These are phyloP conservation scores for Cecropterus lyciades DNA, from an alignment of 1,140 invertebrate genomes.

Conservation along the genomic window DNA sequence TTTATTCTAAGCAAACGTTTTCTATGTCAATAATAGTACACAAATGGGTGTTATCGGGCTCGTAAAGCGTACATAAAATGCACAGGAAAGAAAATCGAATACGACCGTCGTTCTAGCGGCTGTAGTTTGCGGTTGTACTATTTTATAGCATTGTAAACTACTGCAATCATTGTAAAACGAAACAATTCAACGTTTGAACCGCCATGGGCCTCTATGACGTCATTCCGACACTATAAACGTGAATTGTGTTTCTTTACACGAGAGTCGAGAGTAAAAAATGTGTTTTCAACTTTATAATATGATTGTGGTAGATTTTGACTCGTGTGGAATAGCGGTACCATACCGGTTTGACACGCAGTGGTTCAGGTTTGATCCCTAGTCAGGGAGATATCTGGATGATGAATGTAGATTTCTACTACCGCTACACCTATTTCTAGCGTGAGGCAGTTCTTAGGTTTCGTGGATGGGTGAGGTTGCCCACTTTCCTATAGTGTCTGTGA, in stretches of 20 bases:
- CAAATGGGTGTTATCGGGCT: background rate
- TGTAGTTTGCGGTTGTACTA: conserved; percentile 51
- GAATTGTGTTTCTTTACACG: conserved; percentile 40
- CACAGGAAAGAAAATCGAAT: conserved; percentile 14
- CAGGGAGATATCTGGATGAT: too few species aligned
- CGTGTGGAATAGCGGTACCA: too few species aligned
- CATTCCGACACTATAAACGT: conserved; percentile 49
- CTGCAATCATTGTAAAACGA: conserved; percentile 53
- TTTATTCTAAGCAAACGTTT: background rate
- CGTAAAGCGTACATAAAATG: background rate
- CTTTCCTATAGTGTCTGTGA: too few species aligned
- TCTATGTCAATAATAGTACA: conserved; percentile 2
- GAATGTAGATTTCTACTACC: too few species aligned
- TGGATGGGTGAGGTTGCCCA: too few species aligned
- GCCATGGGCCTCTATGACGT: conserved; percentile 56
- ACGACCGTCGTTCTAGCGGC: conserved; percentile 32
- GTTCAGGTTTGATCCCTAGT: too few species aligned
- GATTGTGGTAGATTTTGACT: too few species aligned
- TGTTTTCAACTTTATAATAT: background rate
- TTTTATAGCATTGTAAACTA: conserved; percentile 57
- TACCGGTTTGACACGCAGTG: too few species aligned
- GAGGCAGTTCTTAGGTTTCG: too few species aligned
- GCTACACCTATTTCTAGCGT: too few species aligned
- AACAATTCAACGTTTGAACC: conserved; percentile 45
- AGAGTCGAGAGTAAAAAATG: conserved; percentile 7